Conservation (phyloP, 2,113 vertebrate genomes). For the Tamias sibiricus region DNA sequence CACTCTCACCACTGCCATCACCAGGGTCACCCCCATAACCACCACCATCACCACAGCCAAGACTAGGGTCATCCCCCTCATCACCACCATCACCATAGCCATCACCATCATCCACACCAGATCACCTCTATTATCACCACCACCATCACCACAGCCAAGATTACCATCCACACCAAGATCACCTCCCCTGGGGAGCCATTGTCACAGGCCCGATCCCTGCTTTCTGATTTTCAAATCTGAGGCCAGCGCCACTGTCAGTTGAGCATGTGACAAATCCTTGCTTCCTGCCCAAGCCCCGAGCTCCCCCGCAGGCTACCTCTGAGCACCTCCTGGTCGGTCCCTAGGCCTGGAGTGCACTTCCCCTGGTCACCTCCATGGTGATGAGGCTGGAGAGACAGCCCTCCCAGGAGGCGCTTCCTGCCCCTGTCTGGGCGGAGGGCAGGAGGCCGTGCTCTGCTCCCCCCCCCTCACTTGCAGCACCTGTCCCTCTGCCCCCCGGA, state of each 20-base stretch:
- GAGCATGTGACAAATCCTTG: accelerated
- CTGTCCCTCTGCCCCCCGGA: not conserved
- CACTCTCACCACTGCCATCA: not conserved
- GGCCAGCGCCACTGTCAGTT: accelerated
- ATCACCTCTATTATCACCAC: accelerated
- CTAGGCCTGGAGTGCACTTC: not conserved
- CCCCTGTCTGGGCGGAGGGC: not conserved
- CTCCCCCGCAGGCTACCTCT: not conserved
- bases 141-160: accelerated
- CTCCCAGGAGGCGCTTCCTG: not conserved
- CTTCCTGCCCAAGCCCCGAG: not conserved
- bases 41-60: not conserved
- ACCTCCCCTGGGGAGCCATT: no score
- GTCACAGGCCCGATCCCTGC: not conserved
- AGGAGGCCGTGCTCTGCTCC: not conserved
- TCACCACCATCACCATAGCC: accelerated
- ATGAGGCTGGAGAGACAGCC: not conserved
- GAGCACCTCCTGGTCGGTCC: not conserved
- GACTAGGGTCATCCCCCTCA: no score
- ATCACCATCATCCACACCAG: not conserved
- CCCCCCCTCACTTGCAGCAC: accelerated
- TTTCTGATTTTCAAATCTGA: not conserved
- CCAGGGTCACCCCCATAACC: no score
- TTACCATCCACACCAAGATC: not conserved
- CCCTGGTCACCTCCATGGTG: not conserved